A percentile compares a stretch with the other conserved stretches of the same genome.
These are phyloP conservation scores for Muscidifurax raptorellus DNA, from an alignment of 1,140 invertebrate genomes.

Conservation along the genomic window DNA sequence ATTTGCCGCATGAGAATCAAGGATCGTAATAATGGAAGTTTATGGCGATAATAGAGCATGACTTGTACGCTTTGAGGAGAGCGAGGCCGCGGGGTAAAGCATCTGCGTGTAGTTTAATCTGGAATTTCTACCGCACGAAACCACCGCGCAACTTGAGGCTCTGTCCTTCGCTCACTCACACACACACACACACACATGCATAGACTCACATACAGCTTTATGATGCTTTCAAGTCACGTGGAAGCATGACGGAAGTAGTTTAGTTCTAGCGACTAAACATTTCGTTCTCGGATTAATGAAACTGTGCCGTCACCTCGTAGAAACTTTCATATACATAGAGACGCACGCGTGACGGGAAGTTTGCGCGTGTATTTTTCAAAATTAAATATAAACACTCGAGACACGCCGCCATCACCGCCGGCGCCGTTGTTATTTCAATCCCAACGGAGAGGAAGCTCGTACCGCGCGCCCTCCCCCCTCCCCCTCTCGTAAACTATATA, in stretches of 20 bases:
- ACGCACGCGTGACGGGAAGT: too few species aligned
- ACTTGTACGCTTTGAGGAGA: background rate
- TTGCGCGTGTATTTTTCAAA: too few species aligned
- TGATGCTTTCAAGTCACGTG: background rate
- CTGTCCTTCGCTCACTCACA: background rate
- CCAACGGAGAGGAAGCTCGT: too few species aligned
- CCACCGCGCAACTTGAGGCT: background rate
- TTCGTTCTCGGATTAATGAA: constrained; percentile 8
- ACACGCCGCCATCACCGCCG: too few species aligned
- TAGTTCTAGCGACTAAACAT: background rate
- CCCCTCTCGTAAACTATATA: too few species aligned
- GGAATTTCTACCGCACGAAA: background rate
- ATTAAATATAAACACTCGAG: too few species aligned
- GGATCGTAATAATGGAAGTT: constrained; percentile 1
- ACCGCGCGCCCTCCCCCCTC: too few species aligned
- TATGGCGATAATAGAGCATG: background rate
- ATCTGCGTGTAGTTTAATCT: background rate
- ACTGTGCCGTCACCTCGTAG: background rate
- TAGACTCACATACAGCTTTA: background rate
- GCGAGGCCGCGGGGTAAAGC: background rate
- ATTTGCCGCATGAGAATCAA: background rate
- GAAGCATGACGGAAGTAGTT: constrained; percentile 1
- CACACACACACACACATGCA: too few species aligned
- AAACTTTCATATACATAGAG: background rate
- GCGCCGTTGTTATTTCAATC: too few species aligned